These are phyloP conservation scores for Crenichthys baileyi DNA, from an alignment of 2,797 vertebrate genomes.

Conservation along the genomic window DNA sequence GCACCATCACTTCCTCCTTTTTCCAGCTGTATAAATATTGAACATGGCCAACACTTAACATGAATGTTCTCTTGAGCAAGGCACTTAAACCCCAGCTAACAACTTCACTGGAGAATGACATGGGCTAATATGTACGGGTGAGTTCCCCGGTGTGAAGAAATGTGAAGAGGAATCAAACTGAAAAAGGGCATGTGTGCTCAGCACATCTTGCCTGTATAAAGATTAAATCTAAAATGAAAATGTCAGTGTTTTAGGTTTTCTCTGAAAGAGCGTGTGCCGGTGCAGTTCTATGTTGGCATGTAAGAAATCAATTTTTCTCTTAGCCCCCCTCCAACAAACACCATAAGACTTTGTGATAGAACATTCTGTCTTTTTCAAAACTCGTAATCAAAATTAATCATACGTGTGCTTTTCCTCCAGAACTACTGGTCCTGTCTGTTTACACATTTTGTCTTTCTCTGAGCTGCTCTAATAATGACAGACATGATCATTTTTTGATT, in stretches of 20 bases:
- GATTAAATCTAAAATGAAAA: slow-evolving; percentile 65
- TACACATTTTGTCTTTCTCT: neutral
- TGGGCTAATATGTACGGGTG: slow-evolving; percentile 41
- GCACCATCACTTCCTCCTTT: slow-evolving; percentile 20
- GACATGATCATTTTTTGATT: neutral
- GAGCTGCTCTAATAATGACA: neutral
- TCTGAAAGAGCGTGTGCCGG: slow-evolving; percentile 19
- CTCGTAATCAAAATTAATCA: neutral
- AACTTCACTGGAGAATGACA: slow-evolving; percentile 27
- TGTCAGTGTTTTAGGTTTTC: slow-evolving; percentile 66
- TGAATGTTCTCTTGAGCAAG: slow-evolving; percentile 46
- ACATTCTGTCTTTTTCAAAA: neutral
- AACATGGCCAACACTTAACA: slow-evolving; percentile 22
- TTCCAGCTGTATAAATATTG: slow-evolving; percentile 29
- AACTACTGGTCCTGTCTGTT: neutral
- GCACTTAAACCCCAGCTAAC: slow-evolving; percentile 44
- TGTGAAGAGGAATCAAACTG: slow-evolving; percentile 39
- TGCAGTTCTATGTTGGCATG: slow-evolving; percentile 34
- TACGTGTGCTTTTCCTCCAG: neutral
- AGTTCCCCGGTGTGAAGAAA: slow-evolving; percentile 52
- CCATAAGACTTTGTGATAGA: neutral
- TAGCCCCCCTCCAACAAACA: slow-evolving; percentile 12
- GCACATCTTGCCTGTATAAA: slow-evolving; percentile 62
- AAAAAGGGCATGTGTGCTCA: slow-evolving; percentile 74
- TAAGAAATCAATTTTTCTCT: slow-evolving; percentile 11